Base-by-base conservation (phyloP, 2,888 invertebrate genomes). In the Thelaira solivaga region DNA sequence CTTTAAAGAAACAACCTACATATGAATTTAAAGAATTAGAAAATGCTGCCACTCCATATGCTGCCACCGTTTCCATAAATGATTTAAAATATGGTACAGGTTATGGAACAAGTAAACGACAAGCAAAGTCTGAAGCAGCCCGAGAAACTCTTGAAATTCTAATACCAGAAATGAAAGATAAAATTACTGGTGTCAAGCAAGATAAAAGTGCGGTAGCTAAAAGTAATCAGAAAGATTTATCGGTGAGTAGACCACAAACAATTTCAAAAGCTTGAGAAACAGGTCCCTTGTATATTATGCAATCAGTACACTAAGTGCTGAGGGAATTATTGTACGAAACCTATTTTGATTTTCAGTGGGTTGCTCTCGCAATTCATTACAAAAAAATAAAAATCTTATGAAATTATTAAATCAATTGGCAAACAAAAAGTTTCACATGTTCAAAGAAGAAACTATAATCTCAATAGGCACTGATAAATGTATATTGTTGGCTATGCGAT, bases 81-180 rank as follows among this genome's bases (percentile, higher is more conserved):
- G 95, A 94, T 82, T 94, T 97, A 91, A 94, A 96, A 86, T 98
- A 99, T 90, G 98, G 98, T 5, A 93, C 94, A 34, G 99, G 99
- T 0, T 95, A 93, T 88, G 99, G 98, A 8, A 94, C 95, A 72
- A 97, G 97, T 89, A 99, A 99, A 89, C 96, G 98, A 82, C 94
- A 95, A 88, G 99, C 99, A 26, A 99, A 99, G 90, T 93, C 96
- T 0, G 96, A 96, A 81, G 98, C 99, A 31, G 97, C 97, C 0
- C 92, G 94, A 71, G 94, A 94, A 81, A 96, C 97, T 51, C 91
- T 98, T 36, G 96, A 96, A 89, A 95, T 97, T 86, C 91, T 98
- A 62, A 96, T 98, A 82, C 97, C 98, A 0, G 95, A 96, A 90
- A 95, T 97, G 93, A 93, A 94, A 80, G 94, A 94, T 81, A 94